Evolutionary conservation across 2,797 vertebrate species (phyloP), one percentile per base, ranked within the genome.

Genomic region (Trachurus trachurus): DNA sequence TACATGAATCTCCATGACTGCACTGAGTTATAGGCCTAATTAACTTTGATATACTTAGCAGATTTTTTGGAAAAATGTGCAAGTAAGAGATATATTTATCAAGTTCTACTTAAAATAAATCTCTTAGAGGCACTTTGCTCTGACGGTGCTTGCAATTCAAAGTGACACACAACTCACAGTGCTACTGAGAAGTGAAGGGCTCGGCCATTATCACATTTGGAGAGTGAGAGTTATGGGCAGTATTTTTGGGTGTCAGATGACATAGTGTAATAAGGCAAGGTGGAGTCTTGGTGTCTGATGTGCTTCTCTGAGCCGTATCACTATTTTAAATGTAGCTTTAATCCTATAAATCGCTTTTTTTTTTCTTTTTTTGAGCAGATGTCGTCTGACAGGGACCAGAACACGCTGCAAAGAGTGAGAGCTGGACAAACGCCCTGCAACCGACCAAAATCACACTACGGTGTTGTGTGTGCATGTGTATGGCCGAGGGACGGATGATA

Each of bases 351-450:
- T 86, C 74, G 12, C 31, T 42, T 1, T 26, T 26, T 26, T 26
- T 26, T 26, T 26, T 26, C 3, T 26, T 74, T 68, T 78, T 4
- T 40, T 45, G 56, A 66, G 77, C 85, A 82, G 83, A 82, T 76
- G 69, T 66, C 64, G 66, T 65, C 63, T 52, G 71, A 81, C 69
- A 74, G 26, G 6, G 42, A 81, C 31, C 37, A 73, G 45, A 68
- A 66, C 42, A 60, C 54, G 71, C 59, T 34, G 74, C 63, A 73
- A 73, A 69, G 61, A 76, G 52, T 26, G 75, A 84, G 57, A 83
- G 21, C 80, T 90, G 85, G 81, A 88, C 70, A 82, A 80, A 83
- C 58, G 80, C 87, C 86, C 79, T 76, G 78, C 17, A 21, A 62
- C 47, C 40, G 73, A 58, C 81, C 76, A 34, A 71, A 88, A 62